These are phyloP conservation scores for Drosophila neutralis DNA, from an alignment of 2,888 invertebrate species.

Conservation along the genomic window DNA sequence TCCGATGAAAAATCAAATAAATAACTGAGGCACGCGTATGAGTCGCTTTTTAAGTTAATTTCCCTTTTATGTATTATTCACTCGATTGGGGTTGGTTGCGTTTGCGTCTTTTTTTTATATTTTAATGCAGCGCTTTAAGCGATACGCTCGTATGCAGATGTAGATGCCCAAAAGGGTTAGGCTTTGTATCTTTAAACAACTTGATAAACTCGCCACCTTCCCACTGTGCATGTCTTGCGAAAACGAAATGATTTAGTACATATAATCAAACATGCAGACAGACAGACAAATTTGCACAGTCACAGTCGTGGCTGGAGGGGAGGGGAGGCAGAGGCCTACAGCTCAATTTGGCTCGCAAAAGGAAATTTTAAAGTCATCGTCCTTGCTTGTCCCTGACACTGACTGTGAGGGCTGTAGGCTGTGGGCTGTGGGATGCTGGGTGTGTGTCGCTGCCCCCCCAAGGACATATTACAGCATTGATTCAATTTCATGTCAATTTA, in stretches of 20 bases:
- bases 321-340: constrained; percentile 58
- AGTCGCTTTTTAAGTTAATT: constrained; percentile 30
- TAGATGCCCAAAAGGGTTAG: constrained; percentile 54
- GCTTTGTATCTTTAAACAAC: constrained; percentile 67
- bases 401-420: constrained; percentile 10
- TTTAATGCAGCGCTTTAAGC: constrained; percentile 19
- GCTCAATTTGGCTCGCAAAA: constrained; percentile 76
- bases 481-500: constrained; percentile 86
- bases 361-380: constrained; percentile 80
- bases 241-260: constrained; percentile 73
- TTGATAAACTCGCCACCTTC: constrained; percentile 61
- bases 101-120: not conserved
- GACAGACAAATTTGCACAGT: constrained; percentile 74
- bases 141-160: constrained; percentile 16
- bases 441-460: constrained; percentile 74
- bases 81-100: constrained; percentile 16
- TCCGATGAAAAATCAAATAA: constrained; percentile 1
- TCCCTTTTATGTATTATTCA: constrained; percentile 12
- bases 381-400: constrained; percentile 55
- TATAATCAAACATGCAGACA: constrained; percentile 73
- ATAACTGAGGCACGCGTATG: constrained; percentile 11
- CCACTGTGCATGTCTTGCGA: constrained; percentile 25
- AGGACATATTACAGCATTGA: constrained; percentile 85
- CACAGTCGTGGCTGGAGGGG: constrained; percentile 19
- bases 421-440: constrained; percentile 19